These are phyloP conservation scores for Leucosticte australis DNA, from an alignment of 2,113 vertebrate species.

Conservation along the genomic window DNA sequence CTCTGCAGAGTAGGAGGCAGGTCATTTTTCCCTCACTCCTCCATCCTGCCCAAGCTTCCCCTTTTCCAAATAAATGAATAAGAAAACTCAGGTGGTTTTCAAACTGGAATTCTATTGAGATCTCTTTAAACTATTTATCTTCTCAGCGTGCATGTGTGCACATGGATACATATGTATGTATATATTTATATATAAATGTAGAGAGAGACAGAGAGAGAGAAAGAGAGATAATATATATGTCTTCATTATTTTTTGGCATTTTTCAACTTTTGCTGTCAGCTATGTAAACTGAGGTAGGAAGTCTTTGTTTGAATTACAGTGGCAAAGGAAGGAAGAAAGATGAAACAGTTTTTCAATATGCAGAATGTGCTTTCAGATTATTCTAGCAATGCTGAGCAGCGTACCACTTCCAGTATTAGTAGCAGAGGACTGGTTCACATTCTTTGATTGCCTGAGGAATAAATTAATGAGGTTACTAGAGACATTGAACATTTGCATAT, in stretches of 20 bases:
- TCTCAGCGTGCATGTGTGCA: background rate
- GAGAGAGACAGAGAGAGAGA: background rate
- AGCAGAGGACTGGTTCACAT: constrained; percentile 73
- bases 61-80: constrained; percentile 51
- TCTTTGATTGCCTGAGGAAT: constrained; percentile 82
- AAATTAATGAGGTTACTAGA: constrained; percentile 83
- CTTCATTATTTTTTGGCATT: constrained; percentile 44
- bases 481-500: constrained; percentile 81
- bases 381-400: constrained; percentile 43
- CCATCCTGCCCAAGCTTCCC: background rate
- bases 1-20: constrained; percentile 61
- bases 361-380: constrained; percentile 59
- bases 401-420: constrained; percentile 64
- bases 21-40: constrained; percentile 9
- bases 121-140: constrained; percentile 50
- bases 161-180: background rate
- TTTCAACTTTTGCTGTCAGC: constrained; percentile 53
- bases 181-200: background rate
- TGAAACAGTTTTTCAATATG: constrained; percentile 69
- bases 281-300: constrained; percentile 59
- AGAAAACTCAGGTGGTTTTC: constrained; percentile 19
- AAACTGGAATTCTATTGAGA: constrained; percentile 8
- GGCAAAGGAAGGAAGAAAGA: constrained; percentile 57
- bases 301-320: constrained; percentile 71
- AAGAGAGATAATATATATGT: background rate